A percentile compares a stretch with the other conserved stretches of the same genome.
Evolutionary conservation across 2,113 vertebrate species (phyloP).

Genomic region (Oplegnathus fasciatus): DNA sequence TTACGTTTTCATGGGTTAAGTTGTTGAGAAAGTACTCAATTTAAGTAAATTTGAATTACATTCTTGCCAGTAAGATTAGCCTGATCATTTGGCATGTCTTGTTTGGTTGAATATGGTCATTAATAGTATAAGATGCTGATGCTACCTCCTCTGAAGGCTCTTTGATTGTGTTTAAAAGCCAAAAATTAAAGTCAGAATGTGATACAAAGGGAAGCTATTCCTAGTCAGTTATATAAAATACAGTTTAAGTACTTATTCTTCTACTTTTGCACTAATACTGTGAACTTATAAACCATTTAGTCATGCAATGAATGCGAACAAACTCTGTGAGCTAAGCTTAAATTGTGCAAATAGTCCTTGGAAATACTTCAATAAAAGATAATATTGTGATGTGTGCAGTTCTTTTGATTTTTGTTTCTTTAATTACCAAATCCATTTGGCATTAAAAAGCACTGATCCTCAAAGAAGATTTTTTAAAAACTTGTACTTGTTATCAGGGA

Average conservation of each 20-base stretch:
- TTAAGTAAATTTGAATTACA: background rate
- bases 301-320: slow-evolving; percentile 57
- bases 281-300: slow-evolving; percentile 53
- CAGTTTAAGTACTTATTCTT: slow-evolving; percentile 52
- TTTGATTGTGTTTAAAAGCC: slow-evolving; percentile 56
- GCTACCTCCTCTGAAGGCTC: slow-evolving; percentile 23
- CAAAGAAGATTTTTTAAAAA: background rate
- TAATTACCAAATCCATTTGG: background rate
- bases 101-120: slow-evolving; percentile 1
- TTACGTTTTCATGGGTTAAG: slow-evolving; percentile 18
- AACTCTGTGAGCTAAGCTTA: slow-evolving; percentile 64
- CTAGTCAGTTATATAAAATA: slow-evolving; percentile 28
- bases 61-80: background rate
- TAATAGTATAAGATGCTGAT: slow-evolving; percentile 37
- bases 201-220: slow-evolving; percentile 37
- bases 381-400: background rate
- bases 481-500: background rate
- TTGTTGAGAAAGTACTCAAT: background rate
- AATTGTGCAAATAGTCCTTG: slow-evolving; percentile 61
- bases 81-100: background rate
- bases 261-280: slow-evolving; percentile 72
- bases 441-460: background rate
- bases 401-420: slow-evolving; percentile 4
- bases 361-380: slow-evolving; percentile 64
- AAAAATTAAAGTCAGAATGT: slow-evolving; percentile 55